Evolutionary conservation across 2,888 invertebrate genomes (phyloP).

Genomic region (Lysandra coridon): DNA sequence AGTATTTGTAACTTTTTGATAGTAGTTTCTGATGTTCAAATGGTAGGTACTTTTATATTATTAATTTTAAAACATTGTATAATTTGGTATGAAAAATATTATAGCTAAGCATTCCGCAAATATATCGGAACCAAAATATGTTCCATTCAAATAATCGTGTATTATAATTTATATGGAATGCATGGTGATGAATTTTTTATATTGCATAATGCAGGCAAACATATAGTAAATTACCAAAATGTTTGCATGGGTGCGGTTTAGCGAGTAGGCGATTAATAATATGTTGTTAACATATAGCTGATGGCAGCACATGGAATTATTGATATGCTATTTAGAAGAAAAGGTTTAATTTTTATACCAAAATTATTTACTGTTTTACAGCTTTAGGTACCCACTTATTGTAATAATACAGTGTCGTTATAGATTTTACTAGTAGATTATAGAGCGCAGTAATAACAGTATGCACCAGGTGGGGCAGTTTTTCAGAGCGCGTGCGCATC

Average conservation of each 20-base stretch:
- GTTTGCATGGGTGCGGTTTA: background rate
- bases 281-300: too few relatives aligned
- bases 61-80: too few relatives aligned
- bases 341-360: background rate
- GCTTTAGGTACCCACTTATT: too few relatives aligned
- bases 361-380: too few relatives aligned
- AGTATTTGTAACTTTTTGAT: background rate
- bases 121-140: too few relatives aligned
- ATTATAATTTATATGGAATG: too few relatives aligned
- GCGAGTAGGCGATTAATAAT: background rate
- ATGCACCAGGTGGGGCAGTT: constrained; percentile 55
- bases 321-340: too few relatives aligned
- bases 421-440: background rate
- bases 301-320: too few relatives aligned
- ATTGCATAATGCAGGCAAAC: background rate
- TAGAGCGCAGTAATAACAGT: constrained; percentile 33
- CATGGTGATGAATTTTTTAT: background rate
- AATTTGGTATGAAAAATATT: too few relatives aligned
- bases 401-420: background rate
- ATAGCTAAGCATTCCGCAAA: too few relatives aligned
- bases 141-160: background rate
- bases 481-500: constrained; percentile 49
- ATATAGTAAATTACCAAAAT: background rate
- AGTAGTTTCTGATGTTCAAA: too few relatives aligned
- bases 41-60: too few relatives aligned